Evolutionary conservation across 2,888 invertebrate genomes (phyloP), one percentile per base, ranked within the genome.

Genomic region (Rambutsinella grinnellia): DNA sequence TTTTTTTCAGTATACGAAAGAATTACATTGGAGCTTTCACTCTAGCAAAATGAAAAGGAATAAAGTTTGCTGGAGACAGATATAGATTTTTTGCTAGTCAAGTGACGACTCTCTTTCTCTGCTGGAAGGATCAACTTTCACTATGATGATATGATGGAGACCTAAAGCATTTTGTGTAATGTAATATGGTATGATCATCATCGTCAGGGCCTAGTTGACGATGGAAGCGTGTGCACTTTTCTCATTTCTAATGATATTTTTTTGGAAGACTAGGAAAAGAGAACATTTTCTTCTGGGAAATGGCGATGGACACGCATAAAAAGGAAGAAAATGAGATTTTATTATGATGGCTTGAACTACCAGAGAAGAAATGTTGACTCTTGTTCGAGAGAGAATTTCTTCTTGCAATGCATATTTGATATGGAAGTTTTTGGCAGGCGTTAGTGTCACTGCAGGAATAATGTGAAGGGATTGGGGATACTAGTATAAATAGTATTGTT

Each of bases 321-420:
- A 65, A 46, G 49, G 49, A 62, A 63, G 70, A 56, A 70, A 70
- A 70, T 61, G 62, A 70, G 66, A 66, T 65, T 28, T 56, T 15
- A 53, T 53, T 66, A 66, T 56, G 63, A 46, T 61, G 58, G 8
- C 19, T 36, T 58, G 17, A 3, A 3, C 47, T 6, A 3, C 2
- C 2, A 6, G 2, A 6, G 47, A 47, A 47, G 17, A 47, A 47
- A 47, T 47, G 47, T 17, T 47, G 47, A 47, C 17, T 47, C 17
- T 47, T 47, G 15, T 15, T 15, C 47, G 17, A 47, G 15, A 47
- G 47, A n/a, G 47, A n/a, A 17, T 78, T 67, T 67, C 61, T 75
- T 75, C 70, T 75, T 70, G 63, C 74, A 78, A 75, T 78, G 78
- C 74, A 75, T 74, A 78, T 78, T 78, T 78, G 78, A 78, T 78